These are phyloP conservation scores for Sebastes jordani DNA, from an alignment of 2,797 vertebrate species.

Conservation along the genomic window DNA sequence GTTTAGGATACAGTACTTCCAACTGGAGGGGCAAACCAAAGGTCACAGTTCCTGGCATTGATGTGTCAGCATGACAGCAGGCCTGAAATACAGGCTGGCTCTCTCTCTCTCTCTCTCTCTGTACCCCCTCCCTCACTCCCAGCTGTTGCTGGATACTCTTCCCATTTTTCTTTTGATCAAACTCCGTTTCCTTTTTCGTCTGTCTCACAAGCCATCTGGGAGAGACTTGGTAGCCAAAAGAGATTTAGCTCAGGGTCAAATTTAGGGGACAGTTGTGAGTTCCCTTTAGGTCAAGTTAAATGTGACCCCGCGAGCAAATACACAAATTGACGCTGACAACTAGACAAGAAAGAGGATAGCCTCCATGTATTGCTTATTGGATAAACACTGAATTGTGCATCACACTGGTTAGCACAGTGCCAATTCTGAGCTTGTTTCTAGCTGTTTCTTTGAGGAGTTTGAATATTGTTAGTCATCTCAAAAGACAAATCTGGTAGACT, in stretches of 20 bases:
- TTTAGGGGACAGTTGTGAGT: slow-evolving; percentile 36
- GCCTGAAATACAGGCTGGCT: slow-evolving; percentile 70
- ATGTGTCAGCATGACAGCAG: slow-evolving; percentile 74
- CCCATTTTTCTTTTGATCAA: slow-evolving; percentile 72
- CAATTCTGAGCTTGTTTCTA: neutral
- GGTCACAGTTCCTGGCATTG: slow-evolving; percentile 75
- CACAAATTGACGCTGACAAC: slow-evolving; percentile 46
- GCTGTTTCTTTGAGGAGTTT: neutral
- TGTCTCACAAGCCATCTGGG: slow-evolving; percentile 36
- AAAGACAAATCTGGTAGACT: neutral
- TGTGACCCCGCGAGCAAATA: slow-evolving; percentile 26
- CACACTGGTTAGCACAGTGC: neutral
- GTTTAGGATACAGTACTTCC: slow-evolving; percentile 35
- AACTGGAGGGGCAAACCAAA: slow-evolving; percentile 64
- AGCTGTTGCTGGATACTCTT: slow-evolving; percentile 72
- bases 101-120: slow-evolving; percentile 8
- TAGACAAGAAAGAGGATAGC: slow-evolving; percentile 20
- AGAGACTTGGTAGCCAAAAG: slow-evolving; percentile 13
- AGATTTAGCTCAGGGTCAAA: slow-evolving; percentile 12
- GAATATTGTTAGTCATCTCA: neutral
- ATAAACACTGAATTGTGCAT: slow-evolving; percentile 22
- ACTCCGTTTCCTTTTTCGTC: slow-evolving; percentile 63
- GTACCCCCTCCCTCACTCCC: slow-evolving; percentile 33
- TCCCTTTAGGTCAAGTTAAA: slow-evolving; percentile 32
- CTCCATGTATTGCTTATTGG: slow-evolving; percentile 18